phyloP scores from a whole-genome alignment of 2,888 invertebrate species.

The Hydropsyche betteni region DNA sequence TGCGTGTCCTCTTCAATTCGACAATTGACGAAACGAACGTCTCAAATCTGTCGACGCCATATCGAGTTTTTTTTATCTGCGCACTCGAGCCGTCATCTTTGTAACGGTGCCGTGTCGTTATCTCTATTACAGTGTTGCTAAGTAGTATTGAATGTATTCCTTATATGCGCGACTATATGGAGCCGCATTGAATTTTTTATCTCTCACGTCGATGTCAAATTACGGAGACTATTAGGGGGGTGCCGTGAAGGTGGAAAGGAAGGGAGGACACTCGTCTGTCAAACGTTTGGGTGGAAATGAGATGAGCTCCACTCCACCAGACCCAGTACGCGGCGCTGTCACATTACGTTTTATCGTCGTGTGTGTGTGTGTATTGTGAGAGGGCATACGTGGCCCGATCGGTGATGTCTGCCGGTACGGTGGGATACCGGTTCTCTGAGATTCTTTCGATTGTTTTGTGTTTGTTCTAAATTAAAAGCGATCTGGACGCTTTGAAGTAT shows the following conservation, averaged over 20 bases:
- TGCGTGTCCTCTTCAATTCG: too few species aligned
- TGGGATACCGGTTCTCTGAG: too few species aligned
- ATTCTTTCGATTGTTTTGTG: too few species aligned
- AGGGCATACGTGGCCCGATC: slow-evolving; percentile 32
- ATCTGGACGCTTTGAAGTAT: too few species aligned
- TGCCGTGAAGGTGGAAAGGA: not conserved
- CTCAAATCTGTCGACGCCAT: too few species aligned
- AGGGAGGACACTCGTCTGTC: slow-evolving; percentile 37
- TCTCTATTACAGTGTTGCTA: slow-evolving; percentile 47
- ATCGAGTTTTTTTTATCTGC: too few species aligned
- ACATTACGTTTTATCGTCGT: slow-evolving; percentile 26
- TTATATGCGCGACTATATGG: slow-evolving; percentile 20
- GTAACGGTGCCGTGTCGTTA: slow-evolving; percentile 26
- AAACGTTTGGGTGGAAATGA: slow-evolving; percentile 35
- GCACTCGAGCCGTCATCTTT: not conserved
- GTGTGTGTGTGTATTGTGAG: not conserved
- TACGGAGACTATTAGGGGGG: slow-evolving; percentile 45
- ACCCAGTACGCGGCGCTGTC: slow-evolving; percentile 25
- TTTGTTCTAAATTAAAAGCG: too few species aligned
- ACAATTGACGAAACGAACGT: too few species aligned
- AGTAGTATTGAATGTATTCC: slow-evolving; percentile 51
- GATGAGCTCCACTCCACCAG: slow-evolving; percentile 34
- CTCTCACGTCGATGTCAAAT: slow-evolving; percentile 50
- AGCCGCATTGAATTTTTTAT: slow-evolving; percentile 48
- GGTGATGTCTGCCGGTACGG: not conserved